Base-by-base conservation (phyloP, 2,888 invertebrate species). In the Cerceris rybyensis region DNA sequence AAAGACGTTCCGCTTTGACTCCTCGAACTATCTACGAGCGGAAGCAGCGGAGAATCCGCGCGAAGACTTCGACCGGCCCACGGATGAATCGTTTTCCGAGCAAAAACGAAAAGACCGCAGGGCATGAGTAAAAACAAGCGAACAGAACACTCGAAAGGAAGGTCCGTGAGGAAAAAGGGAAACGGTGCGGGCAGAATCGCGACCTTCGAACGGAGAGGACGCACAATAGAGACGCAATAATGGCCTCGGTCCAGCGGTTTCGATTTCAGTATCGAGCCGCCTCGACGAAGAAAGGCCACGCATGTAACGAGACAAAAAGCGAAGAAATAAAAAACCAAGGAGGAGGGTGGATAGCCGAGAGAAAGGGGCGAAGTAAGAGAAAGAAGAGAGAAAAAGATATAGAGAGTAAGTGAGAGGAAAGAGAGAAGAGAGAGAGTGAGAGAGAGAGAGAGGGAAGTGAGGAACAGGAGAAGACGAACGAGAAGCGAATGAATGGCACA, bases 401-500 rank as follows among this genome's bases (percentile, higher is more conserved):
- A 68, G 77, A 60, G 69, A 67, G 14, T 39, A 69, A 74, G 61
- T 50, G 41, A 11, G 60, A 57, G 52, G 50, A 43, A 28, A 43
- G 54, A 61, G 54, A 2, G 72, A 43, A 52, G 72, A 49, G 60
- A 50, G 69, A 55, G 57, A 49, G 67, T 49, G 11, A 42, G 5
- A 73, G 50, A 52, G 72, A 49, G 60, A 50, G 69, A 55, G 57
- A 49, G 67, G 54, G 11, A 42, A 17, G 59, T 60, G 61, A 66
- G 60, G 58, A 54, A 49, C 67, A 16, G 58, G 60, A 63, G 77
- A 78, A 80, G 81, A 80, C 70, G 81, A 81, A 86, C 80, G 79
- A 80, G 77, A 76, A 82, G 85, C 85, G 87, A 83, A 82, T 86
- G 89, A 90, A 88, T 88, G 88, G 86, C 81, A 85, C 76, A 78